Evolutionary conservation across 2,113 vertebrate species (phyloP).

Genomic region (Petaurus breviceps): DNA sequence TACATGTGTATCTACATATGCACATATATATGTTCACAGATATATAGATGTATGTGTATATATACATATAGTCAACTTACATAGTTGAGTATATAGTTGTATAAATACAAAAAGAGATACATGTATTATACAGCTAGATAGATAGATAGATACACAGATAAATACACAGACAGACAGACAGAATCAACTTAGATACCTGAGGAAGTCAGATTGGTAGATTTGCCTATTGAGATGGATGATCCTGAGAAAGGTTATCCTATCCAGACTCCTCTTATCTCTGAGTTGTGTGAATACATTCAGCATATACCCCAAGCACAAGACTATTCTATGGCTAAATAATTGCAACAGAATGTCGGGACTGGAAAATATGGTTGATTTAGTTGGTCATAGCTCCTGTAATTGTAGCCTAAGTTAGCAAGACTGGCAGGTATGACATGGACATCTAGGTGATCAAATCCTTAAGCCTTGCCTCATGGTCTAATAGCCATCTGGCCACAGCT

Average conservation of each 20-base stretch:
- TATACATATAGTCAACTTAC: too few species aligned
- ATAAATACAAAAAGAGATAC: too few species aligned
- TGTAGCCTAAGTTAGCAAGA: neutral
- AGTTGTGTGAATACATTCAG: neutral
- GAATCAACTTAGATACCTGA: neutral
- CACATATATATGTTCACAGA: too few species aligned
- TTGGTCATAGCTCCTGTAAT: neutral
- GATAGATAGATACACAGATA: neutral
- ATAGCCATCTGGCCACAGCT: neutral
- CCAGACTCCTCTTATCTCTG: neutral
- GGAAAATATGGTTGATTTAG: neutral
- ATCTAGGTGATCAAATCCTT: neutral
- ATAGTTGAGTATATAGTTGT: too few species aligned
- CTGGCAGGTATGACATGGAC: neutral
- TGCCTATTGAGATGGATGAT: neutral
- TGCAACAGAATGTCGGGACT: neutral
- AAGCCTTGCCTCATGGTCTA: neutral
- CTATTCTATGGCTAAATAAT: neutral
- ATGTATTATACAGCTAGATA: too few species aligned
- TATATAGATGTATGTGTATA: neutral
- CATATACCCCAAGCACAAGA: neutral
- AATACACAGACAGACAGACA: neutral
- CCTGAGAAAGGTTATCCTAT: neutral
- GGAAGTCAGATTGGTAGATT: neutral
- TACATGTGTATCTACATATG: neutral